Conservation (phyloP, 1,140 invertebrate species). For the Paralvinella palmiformis region DNA sequence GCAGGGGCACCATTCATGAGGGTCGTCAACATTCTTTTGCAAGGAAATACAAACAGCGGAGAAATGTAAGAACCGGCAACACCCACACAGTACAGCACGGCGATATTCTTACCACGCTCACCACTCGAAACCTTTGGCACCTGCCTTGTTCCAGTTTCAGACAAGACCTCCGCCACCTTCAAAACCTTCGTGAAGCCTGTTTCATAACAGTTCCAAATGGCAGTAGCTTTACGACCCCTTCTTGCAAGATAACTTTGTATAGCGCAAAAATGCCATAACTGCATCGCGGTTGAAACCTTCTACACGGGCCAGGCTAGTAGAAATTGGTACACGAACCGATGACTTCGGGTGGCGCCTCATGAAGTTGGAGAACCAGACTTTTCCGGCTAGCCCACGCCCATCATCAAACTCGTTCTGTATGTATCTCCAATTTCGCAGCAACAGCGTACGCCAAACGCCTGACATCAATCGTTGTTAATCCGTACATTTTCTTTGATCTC, state of each 20-base stretch:
- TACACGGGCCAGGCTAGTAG: too few species aligned
- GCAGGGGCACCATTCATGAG: conserved; percentile 41
- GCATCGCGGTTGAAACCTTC: too few species aligned
- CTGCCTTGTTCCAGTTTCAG: conserved; percentile 43
- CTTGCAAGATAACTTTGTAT: too few species aligned
- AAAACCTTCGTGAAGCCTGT: conserved; percentile 51
- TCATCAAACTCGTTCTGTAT: background rate
- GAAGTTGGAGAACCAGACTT: background rate
- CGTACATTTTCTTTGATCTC: background rate
- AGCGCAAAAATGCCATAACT: too few species aligned
- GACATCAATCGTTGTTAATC: conserved; percentile 1
- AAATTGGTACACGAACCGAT: too few species aligned
- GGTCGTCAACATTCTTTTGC: conserved; percentile 27
- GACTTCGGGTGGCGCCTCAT: conserved; percentile 3
- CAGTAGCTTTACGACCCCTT: background rate
- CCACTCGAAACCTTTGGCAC: conserved; percentile 46
- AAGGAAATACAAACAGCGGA: conserved; percentile 34
- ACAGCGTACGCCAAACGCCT: conserved; percentile 3
- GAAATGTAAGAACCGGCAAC: conserved; percentile 32
- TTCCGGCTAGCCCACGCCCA: background rate
- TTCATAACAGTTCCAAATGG: conserved; percentile 52
- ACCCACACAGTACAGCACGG: conserved; percentile 22
- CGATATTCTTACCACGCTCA: conserved; percentile 44
- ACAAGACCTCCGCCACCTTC: conserved; percentile 46
- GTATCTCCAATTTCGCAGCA: conserved; percentile 1